Evolutionary conservation across 2,797 vertebrate genomes (phyloP), one percentile per base, ranked within the genome.

Genomic region (Sardinella longiceps): DNA sequence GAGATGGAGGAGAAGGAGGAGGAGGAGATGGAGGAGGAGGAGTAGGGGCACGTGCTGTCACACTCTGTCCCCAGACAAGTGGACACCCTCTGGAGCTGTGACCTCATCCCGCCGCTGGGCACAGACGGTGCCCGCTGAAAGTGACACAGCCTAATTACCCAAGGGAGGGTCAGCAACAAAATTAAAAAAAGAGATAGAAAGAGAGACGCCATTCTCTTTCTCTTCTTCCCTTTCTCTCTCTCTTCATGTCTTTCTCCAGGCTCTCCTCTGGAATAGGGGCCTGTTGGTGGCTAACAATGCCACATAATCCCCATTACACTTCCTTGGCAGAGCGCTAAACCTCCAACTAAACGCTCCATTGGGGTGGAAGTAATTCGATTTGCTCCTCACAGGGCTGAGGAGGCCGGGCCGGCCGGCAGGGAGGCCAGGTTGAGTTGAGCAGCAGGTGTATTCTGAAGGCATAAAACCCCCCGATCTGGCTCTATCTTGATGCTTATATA

Each of bases 301-400:
- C 56, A 25, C 56, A 23, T 45, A 45, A n/a, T 82, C 56, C 82
- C 82, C 58, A 23, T 33, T 39, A 33, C 51, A 39, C 53, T 58
- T 53, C 53, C 81, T 58, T 37, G 25, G 48, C 81, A 82, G 25
- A 28, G 25, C 48, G 30, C 50, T 14, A 25, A 46, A 39, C 45
- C 11, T 45, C n/a, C 80, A 84, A 58, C 56, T 66, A 60, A 81
- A 58, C 25, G 56, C 77, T 85, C 48, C 80, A 45, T 37, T 66
- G 80, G 80, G 80, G 45, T 70, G 84, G 80, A 84, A 84, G 33
- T 63, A 43, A 85, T 85, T 66, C 23, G 28, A 63, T 66, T 85
- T 85, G 39, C 43, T 80, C 46, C 14, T 50, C 60, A 30, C 37
- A 20, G 18, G 46, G 53, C 23, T 3, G 48, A 46, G 33, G 37